Conservation (phyloP, 2,888 invertebrate species). For the Amblyjoppa proteus region DNA sequence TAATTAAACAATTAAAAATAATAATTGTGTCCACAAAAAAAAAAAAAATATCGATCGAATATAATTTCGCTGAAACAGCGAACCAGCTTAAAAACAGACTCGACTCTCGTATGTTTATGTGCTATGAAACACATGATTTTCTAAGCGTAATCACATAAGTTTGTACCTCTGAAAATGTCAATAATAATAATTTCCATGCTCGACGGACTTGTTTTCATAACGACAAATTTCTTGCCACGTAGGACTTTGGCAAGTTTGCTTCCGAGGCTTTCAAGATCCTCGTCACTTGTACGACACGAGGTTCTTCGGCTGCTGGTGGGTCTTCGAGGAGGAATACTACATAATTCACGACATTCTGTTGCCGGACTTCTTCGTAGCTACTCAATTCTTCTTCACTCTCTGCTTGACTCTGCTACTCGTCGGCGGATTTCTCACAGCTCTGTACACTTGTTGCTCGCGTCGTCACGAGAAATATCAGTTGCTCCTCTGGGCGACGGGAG, state of each 20-base stretch:
- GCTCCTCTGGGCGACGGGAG: slow-evolving; percentile 91
- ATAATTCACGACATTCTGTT: slow-evolving; percentile 96
- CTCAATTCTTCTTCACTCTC: slow-evolving; percentile 97
- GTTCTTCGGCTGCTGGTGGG: slow-evolving; percentile 97
- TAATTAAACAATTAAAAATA: slow-evolving; percentile 83
- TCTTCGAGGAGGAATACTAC: slow-evolving; percentile 98
- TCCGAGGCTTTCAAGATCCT: slow-evolving; percentile 94
- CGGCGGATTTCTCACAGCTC: slow-evolving; percentile 90
- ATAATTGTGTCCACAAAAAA: neutral
- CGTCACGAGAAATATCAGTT: slow-evolving; percentile 92
- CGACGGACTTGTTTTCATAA: neutral
- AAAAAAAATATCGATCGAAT: neutral
- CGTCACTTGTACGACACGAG: slow-evolving; percentile 93
- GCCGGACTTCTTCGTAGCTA: slow-evolving; percentile 96
- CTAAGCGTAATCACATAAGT: too few relatives aligned
- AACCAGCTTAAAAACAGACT: too few relatives aligned
- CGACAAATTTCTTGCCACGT: slow-evolving; percentile 75
- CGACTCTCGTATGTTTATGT: neutral
- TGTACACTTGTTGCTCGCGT: slow-evolving; percentile 91
- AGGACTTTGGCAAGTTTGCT: slow-evolving; percentile 98
- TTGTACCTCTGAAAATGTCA: neutral
- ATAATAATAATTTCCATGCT: neutral
- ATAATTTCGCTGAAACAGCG: neutral
- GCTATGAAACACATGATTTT: neutral
- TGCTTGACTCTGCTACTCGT: slow-evolving; percentile 93